These are phyloP conservation scores for Gobio gobio DNA, from an alignment of 2,113 vertebrate species.

Conservation along the genomic window DNA sequence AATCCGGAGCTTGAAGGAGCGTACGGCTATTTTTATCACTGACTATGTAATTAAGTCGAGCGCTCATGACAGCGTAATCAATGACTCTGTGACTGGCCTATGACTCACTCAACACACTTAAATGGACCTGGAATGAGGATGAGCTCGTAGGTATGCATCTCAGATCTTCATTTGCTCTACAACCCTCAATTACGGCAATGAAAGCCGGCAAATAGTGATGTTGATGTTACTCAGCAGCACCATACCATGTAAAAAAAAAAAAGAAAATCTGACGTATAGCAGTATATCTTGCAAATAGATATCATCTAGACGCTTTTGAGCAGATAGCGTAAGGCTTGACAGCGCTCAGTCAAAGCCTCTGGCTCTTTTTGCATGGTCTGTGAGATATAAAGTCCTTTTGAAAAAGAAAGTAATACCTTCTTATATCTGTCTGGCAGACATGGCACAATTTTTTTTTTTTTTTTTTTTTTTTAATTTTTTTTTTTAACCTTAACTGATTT, in stretches of 20 bases:
- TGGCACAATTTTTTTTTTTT: not conserved
- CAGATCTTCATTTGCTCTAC: not conserved
- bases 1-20: not conserved
- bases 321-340: slow-evolving; percentile 26
- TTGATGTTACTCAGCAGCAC: not conserved
- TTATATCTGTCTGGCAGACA: slow-evolving; percentile 8
- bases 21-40: slow-evolving; percentile 15
- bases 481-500: slow-evolving; percentile 17
- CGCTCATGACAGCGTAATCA: slow-evolving; percentile 24
- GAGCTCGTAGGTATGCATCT: not conserved
- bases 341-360: not conserved
- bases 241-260: not conserved
- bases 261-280: not conserved
- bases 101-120: slow-evolving; percentile 25
- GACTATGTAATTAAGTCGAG: slow-evolving; percentile 19
- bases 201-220: not conserved
- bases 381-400: not conserved
- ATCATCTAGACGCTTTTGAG: slow-evolving; percentile 10
- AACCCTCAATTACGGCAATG: slow-evolving; percentile 9
- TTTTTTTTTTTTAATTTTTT: not conserved
- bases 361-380: slow-evolving; percentile 18
- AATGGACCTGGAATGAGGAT: slow-evolving; percentile 16
- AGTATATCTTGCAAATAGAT: not conserved
- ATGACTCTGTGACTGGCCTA: not conserved
- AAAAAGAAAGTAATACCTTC: slow-evolving; percentile 10